Percentiles rank a stretch among this genome's conserved stretches.
Conservation (phyloP, 2,113 vertebrate species). For the Xiphophorus hellerii region DNA sequence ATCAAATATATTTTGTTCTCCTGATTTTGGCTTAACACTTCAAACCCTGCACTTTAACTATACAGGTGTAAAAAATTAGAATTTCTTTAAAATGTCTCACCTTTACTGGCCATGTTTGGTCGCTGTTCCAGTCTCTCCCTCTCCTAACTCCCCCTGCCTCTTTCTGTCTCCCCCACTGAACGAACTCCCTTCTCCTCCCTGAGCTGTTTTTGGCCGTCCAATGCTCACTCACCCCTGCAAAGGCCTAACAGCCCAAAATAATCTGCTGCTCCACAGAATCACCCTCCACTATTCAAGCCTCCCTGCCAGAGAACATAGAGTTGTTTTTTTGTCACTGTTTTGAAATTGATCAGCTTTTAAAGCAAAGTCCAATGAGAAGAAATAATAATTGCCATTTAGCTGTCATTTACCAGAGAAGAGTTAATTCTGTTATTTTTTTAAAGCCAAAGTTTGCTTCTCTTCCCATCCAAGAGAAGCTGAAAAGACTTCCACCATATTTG, state of each 20-base stretch:
- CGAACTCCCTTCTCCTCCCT: slow-evolving; percentile 44
- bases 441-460: no score
- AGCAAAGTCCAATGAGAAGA: no score
- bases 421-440: no score
- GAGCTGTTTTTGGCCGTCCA: slow-evolving; percentile 77
- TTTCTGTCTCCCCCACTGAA: slow-evolving; percentile 28
- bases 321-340: slow-evolving; percentile 9
- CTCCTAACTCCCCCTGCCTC: slow-evolving; percentile 35
- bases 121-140: slow-evolving; percentile 40
- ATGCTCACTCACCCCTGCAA: slow-evolving; percentile 78
- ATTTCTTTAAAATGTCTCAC: slow-evolving; percentile 62
- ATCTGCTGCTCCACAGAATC: slow-evolving; percentile 52
- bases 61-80: neutral
- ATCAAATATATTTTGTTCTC: neutral
- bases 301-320: slow-evolving; percentile 38
- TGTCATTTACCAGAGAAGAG: no score
- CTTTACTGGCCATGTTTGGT: slow-evolving; percentile 79
- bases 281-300: slow-evolving; percentile 51
- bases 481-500: no score
- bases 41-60: neutral
- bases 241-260: slow-evolving; percentile 78
- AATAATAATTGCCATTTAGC: no score
- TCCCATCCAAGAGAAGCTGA: no score
- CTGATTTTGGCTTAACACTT: neutral
- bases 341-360: no score